Evolutionary conservation across 1,140 invertebrate genomes (phyloP), one percentile per base, ranked within the genome.

Genomic region (Metopolophium dirhodum): DNA sequence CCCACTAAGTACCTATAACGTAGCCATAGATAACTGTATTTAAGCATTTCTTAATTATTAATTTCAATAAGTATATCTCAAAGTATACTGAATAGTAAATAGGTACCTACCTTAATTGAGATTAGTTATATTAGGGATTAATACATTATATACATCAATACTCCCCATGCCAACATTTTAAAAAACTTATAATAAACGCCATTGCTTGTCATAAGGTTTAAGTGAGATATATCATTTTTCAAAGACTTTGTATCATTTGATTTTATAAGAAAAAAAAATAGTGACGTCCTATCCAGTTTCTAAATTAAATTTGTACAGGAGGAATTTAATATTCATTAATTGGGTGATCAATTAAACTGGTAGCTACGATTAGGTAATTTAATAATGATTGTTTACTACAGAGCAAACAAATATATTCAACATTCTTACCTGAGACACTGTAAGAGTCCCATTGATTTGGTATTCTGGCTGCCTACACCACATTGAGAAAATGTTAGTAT

Each of bases 401-500:
- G 6, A 2, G n/a, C 14, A 14, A 68, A 30, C 57, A 61, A 61
- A 61, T 68, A 77, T 18, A 22, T 88, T n/a, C 35, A 41, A 57
- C 6, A 83, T 92, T 77, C 94, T 94, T 95, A 97, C 96, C 96
- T 96, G 93, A 97, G 95, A 94, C 97, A 97, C 95, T 97, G 96
- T 35, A 97, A 94, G 82, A 98, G 96, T 94, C 97, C 97, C 94
- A 96, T 95, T 2, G 95, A 96, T 94, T 94, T 95, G 35, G 94
- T 85, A 93, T 95, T 93, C 96, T 95, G 37, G 96, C 95, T 68
- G 96, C 95, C 90, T 96, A 95, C 37, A 95, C 95, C 94, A 94
- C 96, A 96, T 94, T 96, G 96, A 94, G 96, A 97, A 93, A 97
- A 96, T 89, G 97, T 96, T 94, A 97, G 95, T 94, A 97, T 94